Conservation (phyloP, 2,797 vertebrate species). For the Eulemur mongoz region DNA sequence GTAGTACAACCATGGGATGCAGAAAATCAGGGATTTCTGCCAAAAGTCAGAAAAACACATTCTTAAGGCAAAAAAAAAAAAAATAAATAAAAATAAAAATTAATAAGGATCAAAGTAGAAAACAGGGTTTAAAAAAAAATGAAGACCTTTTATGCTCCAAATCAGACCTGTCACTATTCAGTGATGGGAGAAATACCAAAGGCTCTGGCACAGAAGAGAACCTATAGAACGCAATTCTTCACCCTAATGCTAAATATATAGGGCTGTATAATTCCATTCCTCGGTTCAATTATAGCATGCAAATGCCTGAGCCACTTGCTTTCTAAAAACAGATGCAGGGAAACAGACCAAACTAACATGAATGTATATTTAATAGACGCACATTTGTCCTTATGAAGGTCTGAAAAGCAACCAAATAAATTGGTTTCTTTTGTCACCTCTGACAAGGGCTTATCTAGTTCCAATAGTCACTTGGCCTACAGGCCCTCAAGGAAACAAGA, state of each 20-base stretch:
- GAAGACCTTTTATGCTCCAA: not conserved
- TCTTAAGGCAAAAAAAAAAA: slow-evolving; percentile 67
- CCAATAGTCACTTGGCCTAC: slow-evolving; percentile 51
- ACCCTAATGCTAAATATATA: not conserved
- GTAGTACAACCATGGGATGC: slow-evolving; percentile 34
- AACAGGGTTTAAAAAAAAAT: slow-evolving; percentile 48
- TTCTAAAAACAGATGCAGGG: slow-evolving; percentile 51
- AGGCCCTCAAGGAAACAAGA: slow-evolving; percentile 44
- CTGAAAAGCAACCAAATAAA: slow-evolving; percentile 52
- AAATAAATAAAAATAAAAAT: slow-evolving; percentile 7
- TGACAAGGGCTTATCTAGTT: slow-evolving; percentile 53
- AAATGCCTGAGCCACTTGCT: not conserved
- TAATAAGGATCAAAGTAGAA: slow-evolving; percentile 75
- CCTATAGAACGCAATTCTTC: not conserved
- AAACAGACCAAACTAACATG: not conserved
- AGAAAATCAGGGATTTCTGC: slow-evolving; percentile 62
- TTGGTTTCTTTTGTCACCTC: not conserved
- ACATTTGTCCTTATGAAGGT: not conserved
- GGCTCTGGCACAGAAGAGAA: not conserved
- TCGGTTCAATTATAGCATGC: not conserved
- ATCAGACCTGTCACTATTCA: not conserved
- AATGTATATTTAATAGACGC: not conserved
- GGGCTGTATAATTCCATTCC: not conserved
- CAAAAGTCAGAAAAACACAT: slow-evolving; percentile 77
- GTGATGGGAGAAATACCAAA: not conserved